Evolutionary conservation across 2,113 vertebrate species (phyloP).

Genomic region (Petrocephalus microphthalmus): DNA sequence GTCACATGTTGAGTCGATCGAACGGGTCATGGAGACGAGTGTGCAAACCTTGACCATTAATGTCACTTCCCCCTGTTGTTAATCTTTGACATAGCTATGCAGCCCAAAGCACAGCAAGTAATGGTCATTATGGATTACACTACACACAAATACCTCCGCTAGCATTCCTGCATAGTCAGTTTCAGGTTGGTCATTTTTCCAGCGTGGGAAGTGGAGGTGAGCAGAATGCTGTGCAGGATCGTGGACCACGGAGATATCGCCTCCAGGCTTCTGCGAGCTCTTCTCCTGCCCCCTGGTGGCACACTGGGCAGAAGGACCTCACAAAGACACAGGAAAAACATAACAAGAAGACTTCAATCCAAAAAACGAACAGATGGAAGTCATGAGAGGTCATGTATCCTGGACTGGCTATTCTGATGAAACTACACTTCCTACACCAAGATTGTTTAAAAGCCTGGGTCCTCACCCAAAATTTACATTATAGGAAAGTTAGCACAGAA

Average conservation of each 20-base stretch:
- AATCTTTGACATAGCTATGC: too few relatives aligned
- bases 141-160: background rate
- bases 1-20: too few relatives aligned
- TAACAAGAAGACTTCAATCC: background rate
- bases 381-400: background rate
- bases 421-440: background rate
- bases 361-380: background rate
- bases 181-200: background rate
- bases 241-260: slow-evolving; percentile 9
- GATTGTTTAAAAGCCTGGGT: background rate
- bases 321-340: background rate
- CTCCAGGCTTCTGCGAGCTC: slow-evolving; percentile 39
- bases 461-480: background rate
- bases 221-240: background rate
- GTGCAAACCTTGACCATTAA: background rate
- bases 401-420: background rate
- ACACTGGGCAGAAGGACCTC: background rate
- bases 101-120: background rate
- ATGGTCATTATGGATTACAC: background rate
- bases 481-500: background rate
- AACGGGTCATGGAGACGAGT: background rate
- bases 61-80: background rate
- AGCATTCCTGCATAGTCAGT: background rate
- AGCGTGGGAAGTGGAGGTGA: background rate
- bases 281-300: slow-evolving; percentile 66